These are phyloP conservation scores for Gorsachius magnificus DNA, from an alignment of 2,797 vertebrate genomes.

Conservation along the genomic window DNA sequence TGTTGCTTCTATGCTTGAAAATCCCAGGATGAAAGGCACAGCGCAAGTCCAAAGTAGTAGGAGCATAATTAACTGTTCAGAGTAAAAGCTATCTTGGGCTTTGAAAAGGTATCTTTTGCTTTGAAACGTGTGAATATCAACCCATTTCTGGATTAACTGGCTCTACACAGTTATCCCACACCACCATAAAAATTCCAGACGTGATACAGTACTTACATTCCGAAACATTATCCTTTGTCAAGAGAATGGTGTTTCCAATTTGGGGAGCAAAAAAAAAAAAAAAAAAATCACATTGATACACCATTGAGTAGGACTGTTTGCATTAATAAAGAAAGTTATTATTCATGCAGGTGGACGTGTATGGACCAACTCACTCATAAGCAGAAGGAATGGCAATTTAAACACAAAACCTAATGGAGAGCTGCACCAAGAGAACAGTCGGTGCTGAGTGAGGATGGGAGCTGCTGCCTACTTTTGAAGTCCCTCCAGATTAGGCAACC, in stretches of 20 bases:
- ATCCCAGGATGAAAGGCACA: conserved; percentile 13
- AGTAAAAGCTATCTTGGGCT: background rate
- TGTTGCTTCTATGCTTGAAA: background rate
- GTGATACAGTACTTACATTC: background rate
- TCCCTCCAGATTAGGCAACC: background rate
- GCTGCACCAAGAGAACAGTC: background rate
- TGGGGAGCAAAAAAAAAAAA: background rate
- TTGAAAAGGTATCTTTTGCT: conserved; percentile 31
- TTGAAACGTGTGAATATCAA: background rate
- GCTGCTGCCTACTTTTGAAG: background rate
- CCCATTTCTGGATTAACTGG: conserved; percentile 1
- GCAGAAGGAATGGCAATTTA: background rate
- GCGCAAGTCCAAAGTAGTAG: background rate
- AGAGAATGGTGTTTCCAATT: background rate
- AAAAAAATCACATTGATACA: background rate
- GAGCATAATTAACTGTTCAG: background rate
- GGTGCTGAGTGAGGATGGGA: background rate
- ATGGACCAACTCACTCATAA: background rate
- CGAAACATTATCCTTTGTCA: conserved; percentile 5
- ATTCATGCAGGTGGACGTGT: background rate
- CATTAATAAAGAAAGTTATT: background rate
- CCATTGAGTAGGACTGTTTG: background rate
- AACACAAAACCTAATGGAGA: background rate
- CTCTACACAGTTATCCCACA: background rate
- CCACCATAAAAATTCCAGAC: conserved; percentile 28